Evolutionary conservation across 2,113 vertebrate genomes (phyloP).

Genomic region (Eptesicus fuscus): DNA sequence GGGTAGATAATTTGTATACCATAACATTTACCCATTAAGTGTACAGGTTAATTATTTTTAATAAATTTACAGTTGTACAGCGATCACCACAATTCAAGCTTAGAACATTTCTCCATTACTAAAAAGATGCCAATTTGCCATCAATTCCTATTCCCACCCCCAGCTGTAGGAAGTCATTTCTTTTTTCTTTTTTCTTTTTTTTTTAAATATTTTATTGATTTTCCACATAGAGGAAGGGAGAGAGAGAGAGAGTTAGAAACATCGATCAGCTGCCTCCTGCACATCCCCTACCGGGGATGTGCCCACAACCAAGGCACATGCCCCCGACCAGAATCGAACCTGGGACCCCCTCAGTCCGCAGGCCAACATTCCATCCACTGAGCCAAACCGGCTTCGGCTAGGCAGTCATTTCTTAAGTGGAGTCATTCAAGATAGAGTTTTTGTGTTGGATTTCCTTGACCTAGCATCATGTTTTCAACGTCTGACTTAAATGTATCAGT

Average conservation of each 20-base stretch:
- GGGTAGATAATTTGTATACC: background rate
- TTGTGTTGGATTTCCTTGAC: background rate
- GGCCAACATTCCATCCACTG: too few relatives aligned
- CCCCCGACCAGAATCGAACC: too few relatives aligned
- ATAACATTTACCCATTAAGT: background rate
- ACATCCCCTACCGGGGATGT: too few relatives aligned
- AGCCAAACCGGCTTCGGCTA: background rate
- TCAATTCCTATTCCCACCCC: background rate
- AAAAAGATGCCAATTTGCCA: background rate
- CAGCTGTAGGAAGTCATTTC: background rate
- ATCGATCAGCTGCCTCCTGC: too few relatives aligned
- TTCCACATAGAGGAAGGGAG: too few relatives aligned
- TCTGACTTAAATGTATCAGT: background rate
- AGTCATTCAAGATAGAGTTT: background rate
- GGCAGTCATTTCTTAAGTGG: background rate
- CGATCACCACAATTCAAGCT: background rate
- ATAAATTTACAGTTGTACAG: background rate
- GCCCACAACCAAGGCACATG: too few relatives aligned
- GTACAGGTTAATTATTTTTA: background rate
- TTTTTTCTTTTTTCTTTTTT: background rate
- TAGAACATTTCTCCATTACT: background rate
- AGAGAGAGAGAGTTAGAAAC: too few relatives aligned
- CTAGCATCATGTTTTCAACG: background rate
- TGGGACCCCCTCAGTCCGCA: too few relatives aligned
- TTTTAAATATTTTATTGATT: too few relatives aligned